Evolutionary conservation across 2,797 vertebrate species (phyloP).

Genomic region (Geotrypetes seraphini): DNA sequence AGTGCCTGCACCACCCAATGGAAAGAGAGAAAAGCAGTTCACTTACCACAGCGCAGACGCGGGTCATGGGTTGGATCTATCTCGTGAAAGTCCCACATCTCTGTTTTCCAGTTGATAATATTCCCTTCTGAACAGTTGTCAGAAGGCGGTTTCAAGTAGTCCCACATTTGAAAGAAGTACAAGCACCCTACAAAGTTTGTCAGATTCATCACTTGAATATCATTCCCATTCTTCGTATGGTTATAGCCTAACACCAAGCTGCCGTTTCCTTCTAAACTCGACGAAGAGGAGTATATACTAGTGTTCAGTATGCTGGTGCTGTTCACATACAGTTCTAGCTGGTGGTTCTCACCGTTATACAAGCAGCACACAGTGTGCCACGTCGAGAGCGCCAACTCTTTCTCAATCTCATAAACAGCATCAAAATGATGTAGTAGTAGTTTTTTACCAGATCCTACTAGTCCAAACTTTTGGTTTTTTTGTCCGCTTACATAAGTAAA

Average conservation of each 20-base stretch:
- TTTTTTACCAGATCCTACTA: conserved; percentile 16
- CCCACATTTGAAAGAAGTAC: conserved; percentile 56
- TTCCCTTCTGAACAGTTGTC: conserved; percentile 50
- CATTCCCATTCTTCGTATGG: conserved; percentile 27
- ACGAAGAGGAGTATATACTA: background rate
- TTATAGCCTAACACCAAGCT: conserved; percentile 52
- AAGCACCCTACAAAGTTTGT: conserved; percentile 44
- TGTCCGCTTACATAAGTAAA: conserved; percentile 46
- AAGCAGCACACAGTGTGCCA: conserved; percentile 56
- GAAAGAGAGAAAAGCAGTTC: too few relatives aligned
- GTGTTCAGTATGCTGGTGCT: background rate
- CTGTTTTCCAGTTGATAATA: conserved; percentile 50
- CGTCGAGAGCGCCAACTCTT: background rate
- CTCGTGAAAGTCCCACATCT: conserved; percentile 28
- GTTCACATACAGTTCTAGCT: conserved; percentile 47
- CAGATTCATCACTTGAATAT: conserved; percentile 11
- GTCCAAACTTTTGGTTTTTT: conserved; percentile 39
- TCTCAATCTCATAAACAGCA: background rate
- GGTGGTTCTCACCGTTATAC: conserved; percentile 34
- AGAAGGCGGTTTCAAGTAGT: conserved; percentile 18
- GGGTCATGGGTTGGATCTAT: conserved; percentile 12
- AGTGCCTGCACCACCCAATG: too few relatives aligned
- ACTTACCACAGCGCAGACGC: conserved; percentile 48
- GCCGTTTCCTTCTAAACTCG: conserved; percentile 32
- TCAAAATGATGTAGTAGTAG: conserved; percentile 45